Evolutionary conservation across 2,888 invertebrate genomes (phyloP), one percentile per base, ranked within the genome.

Genomic region (Eurytoma adleriae): DNA sequence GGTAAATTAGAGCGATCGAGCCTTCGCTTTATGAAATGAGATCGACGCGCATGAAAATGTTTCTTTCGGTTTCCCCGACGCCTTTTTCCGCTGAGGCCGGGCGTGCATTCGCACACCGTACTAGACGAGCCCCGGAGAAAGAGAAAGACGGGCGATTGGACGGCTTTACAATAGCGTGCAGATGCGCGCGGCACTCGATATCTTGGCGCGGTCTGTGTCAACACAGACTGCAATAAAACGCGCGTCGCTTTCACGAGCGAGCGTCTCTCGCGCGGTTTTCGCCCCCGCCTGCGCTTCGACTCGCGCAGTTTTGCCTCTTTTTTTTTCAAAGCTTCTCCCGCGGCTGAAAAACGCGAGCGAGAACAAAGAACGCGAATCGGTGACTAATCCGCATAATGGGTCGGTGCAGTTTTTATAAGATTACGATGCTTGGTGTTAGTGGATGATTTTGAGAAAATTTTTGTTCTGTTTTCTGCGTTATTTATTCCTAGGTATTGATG

Each of bases 201-300:
- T 85, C 84, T 85, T 83, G 83, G 82, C 84, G 79, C 68, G 72
- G 57, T 68, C 85, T 87, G 86, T 86, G 87, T 88, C 87, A 88
- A 88, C 85, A 87, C 78, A 84, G 85, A 80, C 87, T 80, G 86
- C 82, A 88, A 88, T 88, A 86, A 88, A 89, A 78, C 72, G 54
- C 54, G 16, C 48, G 59, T 56, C 14, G n/a, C 24, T 61, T 57
- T 57, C 56, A 10, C 18, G 20, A 18, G 57, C 57, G 18, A 20
- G 30, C 68, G 24, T 52, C 67, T 52, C 67, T 57, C 30, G 40
- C 64, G 62, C 77, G 48, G 56, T 64, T 57, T 50, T 16, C 61
- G 20, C 56, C 27, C 27, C 50, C 50, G 18, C 12, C 68, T 24
- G 12, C 16, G 56, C 52, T 30, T 30, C 30, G 7, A 30, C 30